A percentile compares a stretch with the other conserved stretches of the same genome.
phyloP scores from a whole-genome alignment of 2,888 invertebrate species.

The Caenorhabditis macrosperma region DNA sequence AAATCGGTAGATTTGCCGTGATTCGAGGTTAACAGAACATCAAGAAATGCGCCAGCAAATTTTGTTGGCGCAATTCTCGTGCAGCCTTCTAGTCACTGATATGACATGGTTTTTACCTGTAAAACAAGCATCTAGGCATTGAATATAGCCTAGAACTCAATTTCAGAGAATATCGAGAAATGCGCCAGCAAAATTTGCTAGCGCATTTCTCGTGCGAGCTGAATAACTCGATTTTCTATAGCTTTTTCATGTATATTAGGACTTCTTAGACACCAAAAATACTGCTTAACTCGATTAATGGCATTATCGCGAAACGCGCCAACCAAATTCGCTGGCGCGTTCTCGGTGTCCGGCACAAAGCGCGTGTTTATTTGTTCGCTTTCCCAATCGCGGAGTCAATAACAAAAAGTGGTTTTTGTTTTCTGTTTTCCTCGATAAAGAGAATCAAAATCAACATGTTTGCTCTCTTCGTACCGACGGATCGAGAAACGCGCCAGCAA shows the following conservation, averaged over 20 bases:
- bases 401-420: neutral
- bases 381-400: neutral
- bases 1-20: no score
- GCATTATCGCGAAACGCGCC: no score
- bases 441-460: neutral
- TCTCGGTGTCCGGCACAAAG: neutral
- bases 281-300: no score
- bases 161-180: neutral
- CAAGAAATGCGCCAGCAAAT: no score
- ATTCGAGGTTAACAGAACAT: no score
- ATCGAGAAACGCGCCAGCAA: neutral
- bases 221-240: no score
- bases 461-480: neutral
- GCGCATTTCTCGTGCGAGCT: neutral
- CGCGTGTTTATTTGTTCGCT: neutral
- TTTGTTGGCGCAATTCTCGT: no score
- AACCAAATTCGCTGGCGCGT: neutral
- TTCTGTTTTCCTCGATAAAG: neutral
- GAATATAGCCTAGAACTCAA: neutral
- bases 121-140: no score
- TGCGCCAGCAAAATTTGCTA: constrained; percentile 1
- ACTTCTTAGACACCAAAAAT: no score
- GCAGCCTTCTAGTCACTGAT: no score
- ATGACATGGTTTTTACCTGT: no score
- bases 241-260: no score